These are phyloP conservation scores for Brachypodius melanocephalos DNA, from an alignment of 2,113 vertebrate species.

Conservation along the genomic window DNA sequence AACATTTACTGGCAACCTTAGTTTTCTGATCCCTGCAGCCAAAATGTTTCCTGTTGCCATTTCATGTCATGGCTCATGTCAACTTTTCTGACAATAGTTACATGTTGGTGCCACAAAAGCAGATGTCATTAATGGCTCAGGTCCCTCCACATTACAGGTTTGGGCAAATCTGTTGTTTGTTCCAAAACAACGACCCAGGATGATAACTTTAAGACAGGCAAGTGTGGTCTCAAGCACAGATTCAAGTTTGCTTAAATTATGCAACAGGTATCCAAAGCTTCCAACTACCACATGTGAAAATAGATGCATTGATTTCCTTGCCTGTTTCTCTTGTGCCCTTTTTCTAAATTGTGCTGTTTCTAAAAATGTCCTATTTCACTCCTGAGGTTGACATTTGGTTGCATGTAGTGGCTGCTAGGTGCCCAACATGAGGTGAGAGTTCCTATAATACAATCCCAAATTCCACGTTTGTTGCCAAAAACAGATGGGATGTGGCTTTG, in stretches of 20 bases:
- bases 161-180: not conserved
- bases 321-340: not conserved
- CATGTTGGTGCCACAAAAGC: rapidly evolving
- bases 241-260: not conserved
- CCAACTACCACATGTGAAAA: not conserved
- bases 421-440: not conserved
- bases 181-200: not conserved
- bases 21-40: not conserved
- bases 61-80: not conserved
- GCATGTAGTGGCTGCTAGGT: not conserved
- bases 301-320: not conserved
- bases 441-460: not conserved
- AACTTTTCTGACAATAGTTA: not conserved
- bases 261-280: not conserved
- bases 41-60: not conserved
- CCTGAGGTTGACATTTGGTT: not conserved
- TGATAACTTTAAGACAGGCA: not conserved
- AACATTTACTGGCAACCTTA: not conserved
- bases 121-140: rapidly evolving
- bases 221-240: not conserved
- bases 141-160: not conserved
- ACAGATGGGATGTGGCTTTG: not conserved
- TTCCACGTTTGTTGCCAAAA: not conserved
- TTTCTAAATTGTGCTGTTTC: not conserved
- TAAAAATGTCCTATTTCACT: not conserved